Evolutionary conservation across 2,797 vertebrate genomes (phyloP), one percentile per base, ranked within the genome.

Genomic region (Dicrostonyx torquatus): DNA sequence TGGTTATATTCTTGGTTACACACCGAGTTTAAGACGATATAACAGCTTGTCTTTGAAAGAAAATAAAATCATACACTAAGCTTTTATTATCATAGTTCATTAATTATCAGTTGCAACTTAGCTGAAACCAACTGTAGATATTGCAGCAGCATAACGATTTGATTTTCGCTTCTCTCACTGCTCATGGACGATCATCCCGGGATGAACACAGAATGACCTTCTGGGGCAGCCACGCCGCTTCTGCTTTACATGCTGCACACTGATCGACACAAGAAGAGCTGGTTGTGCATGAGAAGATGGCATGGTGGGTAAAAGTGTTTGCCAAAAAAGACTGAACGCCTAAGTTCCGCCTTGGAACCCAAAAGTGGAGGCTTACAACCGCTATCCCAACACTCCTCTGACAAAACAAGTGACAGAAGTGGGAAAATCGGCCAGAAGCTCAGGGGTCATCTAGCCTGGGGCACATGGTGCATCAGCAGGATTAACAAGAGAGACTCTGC

Each of bases 161-260:
- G 29, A 55, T 53, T 64, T 91, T 48, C 48, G 58, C 20, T 24
- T 0, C 40, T 70, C 2, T 17, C 24, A 43, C 40, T 26, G 62
- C 31, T 91, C 20, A 14, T 9, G 75, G 14, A 34, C 5, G 22
- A 83, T 7, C 15, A 31, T 26, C 43, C 73, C 40, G 66, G 26
- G 76, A 78, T 53, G 68, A 31, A 50, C 76, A 53, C 0, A 40
- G 70, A 60, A 24, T 1, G 24, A 15, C 9, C 18, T 24, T 79
- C 34, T 18, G 43, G 66, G 0, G 8, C 37, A 60, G 18, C 62
- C 31, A 75, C 15, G 1, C 0, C 4, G 34, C 18, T 40, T 80
- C 83, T 9, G 34, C 11, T 9, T 79, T 88, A 8, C 0, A 3
- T 15, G 34, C 14, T 66, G 9, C 0, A 1, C 10, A 24, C 8